Evolutionary conservation across 2,113 vertebrate genomes (phyloP).

Genomic region (Megaptera novaeangliae): DNA sequence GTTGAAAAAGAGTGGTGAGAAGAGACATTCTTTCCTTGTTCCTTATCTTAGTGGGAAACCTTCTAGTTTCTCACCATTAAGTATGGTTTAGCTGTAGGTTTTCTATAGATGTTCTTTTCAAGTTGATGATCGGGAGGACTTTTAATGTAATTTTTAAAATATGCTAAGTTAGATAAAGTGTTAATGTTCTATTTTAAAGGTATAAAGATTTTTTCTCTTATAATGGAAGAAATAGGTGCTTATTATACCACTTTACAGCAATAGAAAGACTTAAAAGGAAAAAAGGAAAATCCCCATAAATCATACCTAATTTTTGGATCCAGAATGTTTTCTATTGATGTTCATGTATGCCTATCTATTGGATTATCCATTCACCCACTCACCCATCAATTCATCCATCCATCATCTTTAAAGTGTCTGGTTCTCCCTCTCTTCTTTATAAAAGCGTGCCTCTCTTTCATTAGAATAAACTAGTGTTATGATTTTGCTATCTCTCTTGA

Average conservation of each 20-base stretch:
- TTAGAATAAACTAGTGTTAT: neutral
- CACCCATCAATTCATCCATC: neutral
- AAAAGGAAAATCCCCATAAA: neutral
- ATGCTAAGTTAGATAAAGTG: neutral
- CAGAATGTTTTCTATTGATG: neutral
- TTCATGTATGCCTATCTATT: neutral
- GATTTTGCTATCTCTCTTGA: neutral
- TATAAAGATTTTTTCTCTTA: neutral
- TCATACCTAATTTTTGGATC: neutral
- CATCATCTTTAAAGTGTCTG: neutral
- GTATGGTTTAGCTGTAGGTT: neutral
- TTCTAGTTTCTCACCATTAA: neutral
- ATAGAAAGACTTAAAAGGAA: neutral
- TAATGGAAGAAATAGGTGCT: neutral
- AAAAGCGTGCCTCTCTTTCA: neutral
- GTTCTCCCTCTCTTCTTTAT: neutral
- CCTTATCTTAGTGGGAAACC: neutral
- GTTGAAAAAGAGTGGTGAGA: neutral
- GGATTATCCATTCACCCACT: neutral
- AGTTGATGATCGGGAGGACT: neutral
- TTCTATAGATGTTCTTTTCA: neutral
- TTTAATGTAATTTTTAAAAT: neutral
- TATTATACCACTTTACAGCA: neutral
- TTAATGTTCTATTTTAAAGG: neutral
- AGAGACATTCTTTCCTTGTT: neutral